Conservation (phyloP, 2,797 vertebrate species). For the Chelonia mydas region DNA sequence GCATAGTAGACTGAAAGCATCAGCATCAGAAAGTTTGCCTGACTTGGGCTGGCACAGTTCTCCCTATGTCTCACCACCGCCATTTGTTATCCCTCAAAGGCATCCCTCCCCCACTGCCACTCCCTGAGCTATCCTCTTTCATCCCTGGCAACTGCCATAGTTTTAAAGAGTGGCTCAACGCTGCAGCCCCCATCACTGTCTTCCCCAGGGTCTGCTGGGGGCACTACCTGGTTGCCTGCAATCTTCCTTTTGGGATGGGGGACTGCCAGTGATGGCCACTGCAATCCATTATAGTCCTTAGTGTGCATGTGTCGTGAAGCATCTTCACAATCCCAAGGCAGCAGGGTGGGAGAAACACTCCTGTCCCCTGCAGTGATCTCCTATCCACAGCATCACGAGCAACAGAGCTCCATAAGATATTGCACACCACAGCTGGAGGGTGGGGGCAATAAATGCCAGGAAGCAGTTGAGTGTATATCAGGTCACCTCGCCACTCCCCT, state of each 20-base stretch:
- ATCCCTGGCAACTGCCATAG: not conserved
- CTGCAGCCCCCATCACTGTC: not conserved
- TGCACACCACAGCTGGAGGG: slow-evolving; percentile 24
- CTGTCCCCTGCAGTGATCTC: not conserved
- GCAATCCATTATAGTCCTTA: not conserved
- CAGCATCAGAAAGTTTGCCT: not conserved
- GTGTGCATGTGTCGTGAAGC: not conserved
- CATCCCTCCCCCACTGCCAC: no score
- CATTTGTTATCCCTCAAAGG: no score
- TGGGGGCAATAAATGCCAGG: slow-evolving; percentile 32
- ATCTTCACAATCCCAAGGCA: not conserved
- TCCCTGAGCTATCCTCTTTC: fast-evolving
- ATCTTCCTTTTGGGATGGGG: not conserved
- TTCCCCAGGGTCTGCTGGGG: not conserved
- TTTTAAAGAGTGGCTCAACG: not conserved
- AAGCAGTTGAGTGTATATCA: slow-evolving; percentile 22
- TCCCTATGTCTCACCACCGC: not conserved
- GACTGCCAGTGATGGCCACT: not conserved
- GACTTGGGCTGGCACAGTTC: not conserved
- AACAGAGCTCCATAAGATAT: not conserved
- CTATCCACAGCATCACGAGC: not conserved
- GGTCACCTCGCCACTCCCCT: not conserved
- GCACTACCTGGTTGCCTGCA: not conserved
- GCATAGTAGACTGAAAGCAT: no score
- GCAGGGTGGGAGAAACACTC: not conserved